phyloP scores from a whole-genome alignment of 2,888 invertebrate genomes.

The Oscheius sp. region DNA sequence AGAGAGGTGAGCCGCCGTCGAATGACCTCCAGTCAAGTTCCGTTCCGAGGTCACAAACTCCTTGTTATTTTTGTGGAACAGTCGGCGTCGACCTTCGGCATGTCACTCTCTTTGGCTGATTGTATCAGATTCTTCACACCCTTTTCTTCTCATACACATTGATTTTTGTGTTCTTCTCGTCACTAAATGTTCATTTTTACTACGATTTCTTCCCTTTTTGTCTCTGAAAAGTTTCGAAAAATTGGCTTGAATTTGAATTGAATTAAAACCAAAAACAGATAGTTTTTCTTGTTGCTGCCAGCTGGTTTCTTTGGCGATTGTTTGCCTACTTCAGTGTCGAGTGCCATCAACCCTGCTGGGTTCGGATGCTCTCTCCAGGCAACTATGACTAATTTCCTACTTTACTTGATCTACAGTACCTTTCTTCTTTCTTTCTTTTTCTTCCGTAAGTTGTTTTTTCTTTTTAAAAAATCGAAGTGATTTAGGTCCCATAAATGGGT shows the following conservation, averaged over 20 bases:
- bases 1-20: no score
- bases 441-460: not conserved
- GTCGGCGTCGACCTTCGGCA: no score
- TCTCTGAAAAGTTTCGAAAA: no score
- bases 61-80: no score
- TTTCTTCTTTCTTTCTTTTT: not conserved
- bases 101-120: not conserved
- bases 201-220: not conserved
- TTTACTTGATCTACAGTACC: no score
- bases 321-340: constrained; percentile 1
- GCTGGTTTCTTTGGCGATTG: not conserved
- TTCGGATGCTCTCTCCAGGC: not conserved
- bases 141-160: not conserved
- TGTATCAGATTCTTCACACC: not conserved
- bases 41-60: no score
- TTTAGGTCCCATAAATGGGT: not conserved
- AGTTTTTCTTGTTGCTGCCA: not conserved
- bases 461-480: no score
- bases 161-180: no score
- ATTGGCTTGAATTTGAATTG: no score
- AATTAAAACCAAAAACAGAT: no score
- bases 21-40: no score
- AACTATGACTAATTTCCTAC: not conserved
- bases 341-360: not conserved
- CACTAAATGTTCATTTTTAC: no score